Evolutionary conservation across 2,888 invertebrate genomes (phyloP), one percentile per base, ranked within the genome.

Genomic region (Nomada goodeniana): DNA sequence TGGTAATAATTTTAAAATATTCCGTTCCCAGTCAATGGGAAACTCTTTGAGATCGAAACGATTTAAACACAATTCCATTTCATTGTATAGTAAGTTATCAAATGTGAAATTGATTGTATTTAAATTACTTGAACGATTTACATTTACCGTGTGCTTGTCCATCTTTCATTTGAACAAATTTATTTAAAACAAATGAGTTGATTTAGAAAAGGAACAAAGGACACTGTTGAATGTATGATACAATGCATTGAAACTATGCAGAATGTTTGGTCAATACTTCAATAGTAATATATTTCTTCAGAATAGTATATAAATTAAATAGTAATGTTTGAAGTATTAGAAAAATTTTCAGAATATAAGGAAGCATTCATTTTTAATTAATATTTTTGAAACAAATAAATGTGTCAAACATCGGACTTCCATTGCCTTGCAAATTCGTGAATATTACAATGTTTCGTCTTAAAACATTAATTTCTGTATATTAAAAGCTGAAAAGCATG

Each of bases 21-120:
- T 89, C 52, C 84, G 70, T 80, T 92, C 90, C 93, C 93, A 93
- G 50, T 91, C 87, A 4, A 60, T 47, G 18, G 90, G 88, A 26
- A 92, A 88, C 61, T 75, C 76, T 18, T 63, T 64, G 1, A 89
- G 55, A 5, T 85, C 83, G 57, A 90, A 89, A 65, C 88, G 82
- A 36, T 53, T 80, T 52, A 72, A 78, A 55, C 63, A 82, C 0
- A 60, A 65, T 65, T 67, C 65, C 59, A 83, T 64, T 81, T 73
- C 26, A 44, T 64, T 52, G 3, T 57, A 53, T 23, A 57, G 47
- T 67, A 47, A 68, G 13, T 71, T 20, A 20, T 61, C 4, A 10
- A 11, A 47, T 15, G n/a, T 36, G n/a, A n/a, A 63, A 47, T 3
- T 47, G 11, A 20, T 73, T 1, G 20, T 55, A 69, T 11, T 71